phyloP scores from a whole-genome alignment of 2,113 vertebrate species.

The Bostrychus sinensis region DNA sequence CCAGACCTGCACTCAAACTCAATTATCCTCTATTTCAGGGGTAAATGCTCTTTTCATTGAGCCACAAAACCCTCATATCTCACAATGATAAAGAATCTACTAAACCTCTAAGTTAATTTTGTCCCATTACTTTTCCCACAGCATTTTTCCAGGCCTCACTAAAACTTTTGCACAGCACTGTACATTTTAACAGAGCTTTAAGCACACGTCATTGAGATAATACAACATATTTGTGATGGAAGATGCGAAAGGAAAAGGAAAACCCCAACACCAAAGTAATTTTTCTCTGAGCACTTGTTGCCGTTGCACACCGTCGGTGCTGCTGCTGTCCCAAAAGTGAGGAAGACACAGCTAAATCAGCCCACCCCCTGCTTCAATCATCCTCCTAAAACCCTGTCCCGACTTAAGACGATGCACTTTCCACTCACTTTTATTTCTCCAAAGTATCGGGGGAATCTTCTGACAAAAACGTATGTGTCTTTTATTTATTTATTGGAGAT shows the following conservation, averaged over 20 bases:
- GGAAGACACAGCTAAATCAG: neutral
- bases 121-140: too few species aligned
- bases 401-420: conserved; percentile 68
- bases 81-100: too few species aligned
- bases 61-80: too few species aligned
- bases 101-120: too few species aligned
- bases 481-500: conserved; percentile 70
- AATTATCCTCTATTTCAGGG: too few species aligned
- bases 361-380: conserved; percentile 41
- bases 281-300: conserved; percentile 11
- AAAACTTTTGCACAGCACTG: too few species aligned
- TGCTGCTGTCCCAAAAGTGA: conserved; percentile 18
- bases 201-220: too few species aligned
- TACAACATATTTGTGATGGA: neutral
- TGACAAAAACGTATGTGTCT: conserved; percentile 35
- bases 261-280: conserved; percentile 18
- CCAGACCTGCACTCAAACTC: too few species aligned
- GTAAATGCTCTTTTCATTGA: too few species aligned
- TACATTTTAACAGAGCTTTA: too few species aligned
- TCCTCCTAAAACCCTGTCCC: conserved; percentile 25
- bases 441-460: conserved; percentile 56
- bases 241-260: conserved; percentile 5
- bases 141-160: too few species aligned
- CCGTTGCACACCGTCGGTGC: conserved; percentile 3
- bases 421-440: conserved; percentile 54